Evolutionary conservation across 2,888 invertebrate species (phyloP), one percentile per base, ranked within the genome.

Genomic region (Lysandra bellargus): DNA sequence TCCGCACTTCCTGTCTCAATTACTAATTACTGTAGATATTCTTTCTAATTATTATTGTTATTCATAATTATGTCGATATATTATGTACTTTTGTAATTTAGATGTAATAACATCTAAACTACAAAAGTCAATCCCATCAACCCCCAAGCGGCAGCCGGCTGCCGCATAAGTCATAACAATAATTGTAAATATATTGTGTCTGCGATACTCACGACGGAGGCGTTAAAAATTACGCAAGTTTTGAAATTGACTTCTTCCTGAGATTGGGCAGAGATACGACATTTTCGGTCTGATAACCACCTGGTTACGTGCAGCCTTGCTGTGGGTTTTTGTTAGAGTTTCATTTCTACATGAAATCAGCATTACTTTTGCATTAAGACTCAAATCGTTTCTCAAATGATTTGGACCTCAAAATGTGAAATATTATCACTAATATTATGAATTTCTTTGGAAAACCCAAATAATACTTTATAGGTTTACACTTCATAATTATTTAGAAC

Each of bases 331-430:
- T 75, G 75, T 75, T 49, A 30, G 75, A 75, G 75, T 75, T 75
- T 75, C 49, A 44, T 75, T 75, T n/a, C 75, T 75, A 75, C 44
- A 75, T 75, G 49, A 75, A 75, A 75, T 75, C 44, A 75, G 49
- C 49, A 49, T 44, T 75, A 69, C 69, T 33, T 69, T 69, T 4
- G 64, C 64, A 69, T 69, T 30, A 69, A 64, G 9, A 33, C n/a
- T n/a, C 61, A n/a, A 23, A 61, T 61, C 23, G 23, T 64, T 64
- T 64, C 1, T 30, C 30, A 30, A 64, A 30, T 64, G 23, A 4
- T 61, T 61, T 7, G 17, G 57, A 2, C 57, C 4, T 17, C 4
- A 57, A 53, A 53, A 12, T 53, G 3, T 9, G 2, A 53, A 53
- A 40, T 5, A 23, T 23, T 23, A 23, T 23, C 23, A 23, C 23